A percentile compares a stretch with the other conserved stretches of the same genome.
phyloP scores from a whole-genome alignment of 1,140 invertebrate species.

The Drosophila pruinosa region DNA sequence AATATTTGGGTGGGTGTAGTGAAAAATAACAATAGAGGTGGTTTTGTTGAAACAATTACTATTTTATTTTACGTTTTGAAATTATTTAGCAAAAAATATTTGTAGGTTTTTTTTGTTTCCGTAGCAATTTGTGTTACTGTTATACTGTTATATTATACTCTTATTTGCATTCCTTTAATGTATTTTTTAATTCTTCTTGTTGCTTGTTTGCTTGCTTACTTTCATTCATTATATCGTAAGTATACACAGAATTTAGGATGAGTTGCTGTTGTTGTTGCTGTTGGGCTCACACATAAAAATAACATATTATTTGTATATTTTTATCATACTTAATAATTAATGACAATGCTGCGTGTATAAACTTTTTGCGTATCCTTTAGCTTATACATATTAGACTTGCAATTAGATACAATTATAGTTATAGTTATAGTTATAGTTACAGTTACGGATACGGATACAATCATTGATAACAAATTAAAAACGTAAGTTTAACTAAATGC shows the following conservation, averaged over 20 bases:
- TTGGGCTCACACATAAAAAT: conserved; percentile 45
- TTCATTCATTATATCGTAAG: neutral
- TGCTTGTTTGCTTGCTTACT: too few relatives aligned
- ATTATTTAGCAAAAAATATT: conserved; percentile 77
- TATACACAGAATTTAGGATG: conserved; percentile 26
- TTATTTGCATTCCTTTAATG: conserved; percentile 2
- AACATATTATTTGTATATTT: conserved; percentile 35
- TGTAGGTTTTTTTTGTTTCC: conserved; percentile 22
- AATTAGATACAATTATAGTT: conserved; percentile 56
- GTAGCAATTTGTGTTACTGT: conserved; percentile 34
- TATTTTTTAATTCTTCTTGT: neutral
- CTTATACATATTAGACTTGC: conserved; percentile 61
- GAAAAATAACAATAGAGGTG: neutral
- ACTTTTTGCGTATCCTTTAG: conserved; percentile 44
- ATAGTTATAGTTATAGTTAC: conserved; percentile 14
- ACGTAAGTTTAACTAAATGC: conserved; percentile 35
- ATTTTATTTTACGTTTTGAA: conserved; percentile 68
- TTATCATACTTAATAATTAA: conserved; percentile 66
- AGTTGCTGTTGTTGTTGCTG: conserved; percentile 13
- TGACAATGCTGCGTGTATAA: conserved; percentile 74
- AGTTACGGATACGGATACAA: conserved; percentile 24
- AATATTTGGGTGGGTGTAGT: neutral
- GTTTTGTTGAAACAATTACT: conserved; percentile 72
- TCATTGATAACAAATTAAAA: conserved; percentile 49
- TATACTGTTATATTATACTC: conserved; percentile 39